Conservation (phyloP, 2,888 invertebrate genomes). For the Nephrocerus scutellatus region DNA sequence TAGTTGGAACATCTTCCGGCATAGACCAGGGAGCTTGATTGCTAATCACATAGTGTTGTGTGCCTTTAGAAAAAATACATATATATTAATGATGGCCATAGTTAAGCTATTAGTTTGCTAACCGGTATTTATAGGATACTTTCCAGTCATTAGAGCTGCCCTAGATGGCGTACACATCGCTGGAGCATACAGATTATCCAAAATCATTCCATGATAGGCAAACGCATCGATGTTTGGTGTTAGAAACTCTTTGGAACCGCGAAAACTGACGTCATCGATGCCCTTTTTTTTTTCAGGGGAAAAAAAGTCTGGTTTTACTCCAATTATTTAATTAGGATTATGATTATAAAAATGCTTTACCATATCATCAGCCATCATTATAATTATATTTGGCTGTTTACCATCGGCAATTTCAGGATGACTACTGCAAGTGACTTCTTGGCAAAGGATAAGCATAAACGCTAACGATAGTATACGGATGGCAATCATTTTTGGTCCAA, state of each 20-base stretch:
- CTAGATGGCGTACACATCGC: conserved; percentile 82
- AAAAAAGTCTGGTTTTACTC: neutral
- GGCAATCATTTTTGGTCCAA: too few species aligned
- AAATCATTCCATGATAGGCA: conserved; percentile 74
- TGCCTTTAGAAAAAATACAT: conserved; percentile 48
- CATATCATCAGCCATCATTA: conserved; percentile 77
- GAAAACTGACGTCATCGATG: conserved; percentile 87
- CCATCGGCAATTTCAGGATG: conserved; percentile 13
- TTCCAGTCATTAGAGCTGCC: conserved; percentile 73
- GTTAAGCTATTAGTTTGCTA: neutral
- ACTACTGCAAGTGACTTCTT: neutral
- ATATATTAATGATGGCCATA: neutral
- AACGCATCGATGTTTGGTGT: conserved; percentile 87
- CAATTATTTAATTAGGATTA: neutral
- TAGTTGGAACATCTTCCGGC: conserved; percentile 58
- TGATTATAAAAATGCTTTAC: conserved; percentile 48
- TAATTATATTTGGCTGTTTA: conserved; percentile 58
- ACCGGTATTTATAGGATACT: conserved; percentile 78
- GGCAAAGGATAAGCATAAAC: too few species aligned
- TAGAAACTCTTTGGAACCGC: conserved; percentile 77
- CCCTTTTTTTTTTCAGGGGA: conserved; percentile 54
- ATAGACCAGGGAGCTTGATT: conserved; percentile 66
- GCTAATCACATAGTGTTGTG: conserved; percentile 63
- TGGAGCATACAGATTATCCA: conserved; percentile 73
- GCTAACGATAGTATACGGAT: too few species aligned